Evolutionary conservation across 1,140 invertebrate species (phyloP).

Genomic region (Cyphomyrmex costatus): DNA sequence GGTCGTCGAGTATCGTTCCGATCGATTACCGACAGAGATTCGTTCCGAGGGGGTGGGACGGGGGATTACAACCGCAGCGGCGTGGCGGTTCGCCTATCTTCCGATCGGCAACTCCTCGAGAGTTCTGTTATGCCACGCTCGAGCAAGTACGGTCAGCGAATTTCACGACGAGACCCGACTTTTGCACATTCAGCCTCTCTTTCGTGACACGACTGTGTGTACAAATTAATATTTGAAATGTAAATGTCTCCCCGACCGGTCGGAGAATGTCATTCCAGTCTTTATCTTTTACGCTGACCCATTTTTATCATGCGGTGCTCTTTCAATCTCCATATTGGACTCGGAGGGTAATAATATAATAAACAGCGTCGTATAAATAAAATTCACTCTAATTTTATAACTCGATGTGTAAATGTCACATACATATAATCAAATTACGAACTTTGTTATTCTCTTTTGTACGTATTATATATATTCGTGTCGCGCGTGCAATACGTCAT

Average conservation of each 20-base stretch:
- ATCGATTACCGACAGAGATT: slow-evolving; percentile 70
- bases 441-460: not conserved
- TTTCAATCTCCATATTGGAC: too few species aligned
- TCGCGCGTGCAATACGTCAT: not conserved
- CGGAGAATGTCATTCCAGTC: not conserved
- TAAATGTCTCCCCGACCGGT: not conserved
- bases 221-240: slow-evolving; percentile 32
- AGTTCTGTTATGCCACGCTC: slow-evolving; percentile 61
- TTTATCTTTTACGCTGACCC: not conserved
- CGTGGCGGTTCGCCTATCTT: slow-evolving; percentile 28
- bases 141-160: slow-evolving; percentile 38
- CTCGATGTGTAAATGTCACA: not conserved
- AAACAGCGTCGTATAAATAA: not conserved
- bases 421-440: not conserved
- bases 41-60: slow-evolving; percentile 35
- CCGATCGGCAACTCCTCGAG: slow-evolving; percentile 41
- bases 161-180: slow-evolving; percentile 47
- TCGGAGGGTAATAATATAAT: not conserved
- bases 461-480: too few species aligned
- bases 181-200: not conserved
- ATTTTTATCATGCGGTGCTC: slow-evolving; percentile 10
- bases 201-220: not conserved
- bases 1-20: slow-evolving; percentile 73
- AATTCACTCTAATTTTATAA: not conserved
- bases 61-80: slow-evolving; percentile 38